Conservation (phyloP, 2,113 vertebrate genomes). For the Bufo bufo region DNA sequence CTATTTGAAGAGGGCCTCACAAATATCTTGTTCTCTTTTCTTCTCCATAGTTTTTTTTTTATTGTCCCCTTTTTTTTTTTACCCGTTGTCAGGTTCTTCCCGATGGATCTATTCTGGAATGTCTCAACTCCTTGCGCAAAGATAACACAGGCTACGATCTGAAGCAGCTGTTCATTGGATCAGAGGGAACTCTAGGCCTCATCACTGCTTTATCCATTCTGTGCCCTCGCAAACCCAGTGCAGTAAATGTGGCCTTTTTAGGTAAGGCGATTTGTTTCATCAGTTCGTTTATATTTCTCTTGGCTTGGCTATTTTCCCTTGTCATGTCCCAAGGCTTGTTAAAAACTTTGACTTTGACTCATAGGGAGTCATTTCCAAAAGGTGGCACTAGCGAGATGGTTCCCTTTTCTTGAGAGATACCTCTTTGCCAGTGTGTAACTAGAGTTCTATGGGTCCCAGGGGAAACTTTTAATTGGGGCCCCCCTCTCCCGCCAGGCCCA, state of each 20-base stretch:
- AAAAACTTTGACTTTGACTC: too few species aligned
- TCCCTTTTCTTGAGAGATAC: too few species aligned
- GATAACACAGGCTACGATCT: conserved; percentile 97
- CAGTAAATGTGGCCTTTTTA: conserved; percentile 88
- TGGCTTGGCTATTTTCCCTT: too few species aligned
- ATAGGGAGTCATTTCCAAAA: too few species aligned
- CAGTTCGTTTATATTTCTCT: not conserved
- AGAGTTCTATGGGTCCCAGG: too few species aligned
- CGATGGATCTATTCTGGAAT: conserved; percentile 83
- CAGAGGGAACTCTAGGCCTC: conserved; percentile 91
- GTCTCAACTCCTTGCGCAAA: conserved; percentile 84
- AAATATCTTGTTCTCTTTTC: not conserved
- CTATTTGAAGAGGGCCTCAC: not conserved
- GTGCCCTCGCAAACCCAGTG: conserved; percentile 85
- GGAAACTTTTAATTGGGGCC: too few species aligned
- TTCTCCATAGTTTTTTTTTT: not conserved
- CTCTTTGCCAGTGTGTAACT: too few species aligned
- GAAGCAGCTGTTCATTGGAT: conserved; percentile 96
- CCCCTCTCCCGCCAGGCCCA: too few species aligned
- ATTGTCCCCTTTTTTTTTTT: not conserved
- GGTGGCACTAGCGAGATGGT: too few species aligned
- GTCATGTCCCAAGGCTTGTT: too few species aligned
- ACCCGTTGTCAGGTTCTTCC: conserved; percentile 81
- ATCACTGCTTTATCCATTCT: conserved; percentile 88
- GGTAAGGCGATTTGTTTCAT: conserved; percentile 70